These are phyloP conservation scores for Apamea epomidion DNA, from an alignment of 2,888 invertebrate genomes.

Conservation along the genomic window DNA sequence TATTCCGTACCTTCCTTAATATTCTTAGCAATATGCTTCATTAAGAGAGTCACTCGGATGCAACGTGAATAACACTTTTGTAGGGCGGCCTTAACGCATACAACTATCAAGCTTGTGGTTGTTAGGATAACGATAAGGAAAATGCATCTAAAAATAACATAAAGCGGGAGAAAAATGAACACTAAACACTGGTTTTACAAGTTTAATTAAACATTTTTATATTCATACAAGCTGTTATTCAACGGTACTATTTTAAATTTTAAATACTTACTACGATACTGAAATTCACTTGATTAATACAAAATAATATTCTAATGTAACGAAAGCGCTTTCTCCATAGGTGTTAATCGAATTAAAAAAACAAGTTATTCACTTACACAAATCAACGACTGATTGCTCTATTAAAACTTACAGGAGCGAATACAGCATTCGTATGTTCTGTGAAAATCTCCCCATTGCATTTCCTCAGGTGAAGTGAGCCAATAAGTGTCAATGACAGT, in stretches of 20 bases:
- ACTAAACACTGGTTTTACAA: background rate
- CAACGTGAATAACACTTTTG: background rate
- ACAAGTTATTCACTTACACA: background rate
- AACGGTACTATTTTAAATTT: background rate
- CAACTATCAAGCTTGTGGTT: background rate
- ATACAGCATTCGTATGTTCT: background rate
- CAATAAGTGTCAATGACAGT: too few relatives aligned
- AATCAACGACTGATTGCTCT: slow-evolving; percentile 9
- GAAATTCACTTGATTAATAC: slow-evolving; percentile 4
- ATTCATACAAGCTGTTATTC: background rate
- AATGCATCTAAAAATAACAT: background rate
- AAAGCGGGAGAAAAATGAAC: background rate
- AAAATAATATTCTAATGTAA: background rate
- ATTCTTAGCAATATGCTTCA: background rate
- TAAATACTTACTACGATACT: background rate
- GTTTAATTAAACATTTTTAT: slow-evolving; percentile 17
- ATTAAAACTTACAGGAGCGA: background rate
- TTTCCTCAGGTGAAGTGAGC: too few relatives aligned
- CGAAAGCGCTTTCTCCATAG: background rate
- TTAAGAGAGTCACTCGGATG: background rate
- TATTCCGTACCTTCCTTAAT: background rate
- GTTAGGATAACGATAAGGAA: background rate
- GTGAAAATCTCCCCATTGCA: background rate
- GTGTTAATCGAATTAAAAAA: background rate
- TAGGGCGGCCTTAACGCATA: too few relatives aligned